phyloP scores from a whole-genome alignment of 2,113 vertebrate species.

The Tetrao urogallus region DNA sequence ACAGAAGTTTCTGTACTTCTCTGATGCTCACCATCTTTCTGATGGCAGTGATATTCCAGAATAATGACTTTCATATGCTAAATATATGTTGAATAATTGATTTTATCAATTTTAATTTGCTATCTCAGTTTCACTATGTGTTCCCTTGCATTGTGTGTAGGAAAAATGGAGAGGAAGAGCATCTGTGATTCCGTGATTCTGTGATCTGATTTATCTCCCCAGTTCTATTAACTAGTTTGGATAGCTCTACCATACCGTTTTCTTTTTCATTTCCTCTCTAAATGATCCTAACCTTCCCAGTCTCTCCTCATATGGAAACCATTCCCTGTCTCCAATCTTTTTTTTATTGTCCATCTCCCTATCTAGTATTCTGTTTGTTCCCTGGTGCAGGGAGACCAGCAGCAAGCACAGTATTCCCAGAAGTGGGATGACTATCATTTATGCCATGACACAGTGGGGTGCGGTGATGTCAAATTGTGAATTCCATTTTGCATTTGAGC shows the following conservation, averaged over 20 bases:
- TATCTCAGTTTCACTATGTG: background rate
- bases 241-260: conserved; percentile 34
- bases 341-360: conserved; percentile 60
- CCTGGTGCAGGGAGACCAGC: conserved; percentile 11
- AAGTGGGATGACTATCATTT: conserved; percentile 28
- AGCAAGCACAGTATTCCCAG: background rate
- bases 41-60: background rate
- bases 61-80: background rate
- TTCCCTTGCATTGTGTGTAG: background rate
- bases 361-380: conserved; percentile 50
- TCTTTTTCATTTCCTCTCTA: conserved; percentile 61
- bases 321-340: conserved; percentile 44
- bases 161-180: conserved; percentile 10
- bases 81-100: background rate
- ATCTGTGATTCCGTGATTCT: background rate
- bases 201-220: conserved; percentile 41
- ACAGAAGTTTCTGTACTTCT: background rate
- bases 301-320: conserved; percentile 62
- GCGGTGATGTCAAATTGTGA: background rate
- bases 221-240: conserved; percentile 35
- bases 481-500: conserved; percentile 34
- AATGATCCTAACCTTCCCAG: conserved; percentile 46
- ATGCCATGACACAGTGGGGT: conserved; percentile 36
- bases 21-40: background rate
- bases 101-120: conserved; percentile 27